Evolutionary conservation across 2,888 invertebrate genomes (phyloP).

Genomic region (Drosophila barbarae): DNA sequence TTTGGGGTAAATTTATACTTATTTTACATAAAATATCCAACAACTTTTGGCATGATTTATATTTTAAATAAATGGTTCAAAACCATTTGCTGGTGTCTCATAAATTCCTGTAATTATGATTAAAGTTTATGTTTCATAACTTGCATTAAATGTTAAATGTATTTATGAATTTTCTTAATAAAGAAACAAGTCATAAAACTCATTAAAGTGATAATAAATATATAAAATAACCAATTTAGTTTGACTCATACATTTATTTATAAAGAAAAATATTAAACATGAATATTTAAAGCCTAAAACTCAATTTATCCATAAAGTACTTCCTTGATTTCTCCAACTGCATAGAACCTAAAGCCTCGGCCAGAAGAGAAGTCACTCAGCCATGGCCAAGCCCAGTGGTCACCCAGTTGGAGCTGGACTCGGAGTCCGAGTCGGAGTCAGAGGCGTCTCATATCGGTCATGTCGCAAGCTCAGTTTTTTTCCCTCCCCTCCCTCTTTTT

Average conservation of each 20-base stretch:
- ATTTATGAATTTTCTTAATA: neutral
- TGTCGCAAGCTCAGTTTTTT: conserved; percentile 39
- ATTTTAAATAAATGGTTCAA: no score
- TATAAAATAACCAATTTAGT: neutral
- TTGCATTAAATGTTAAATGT: neutral
- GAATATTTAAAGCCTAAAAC: neutral
- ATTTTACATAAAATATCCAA: no score
- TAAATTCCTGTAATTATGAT: neutral
- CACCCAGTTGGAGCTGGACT: conserved; percentile 34
- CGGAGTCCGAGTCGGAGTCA: conserved; percentile 22
- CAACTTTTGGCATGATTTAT: no score
- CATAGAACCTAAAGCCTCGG: conserved; percentile 19
- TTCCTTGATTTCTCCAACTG: neutral
- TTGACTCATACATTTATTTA: no score
- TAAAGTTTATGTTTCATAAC: neutral
- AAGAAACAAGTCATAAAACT: no score
- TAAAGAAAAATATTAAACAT: no score
- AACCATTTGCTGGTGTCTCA: no score
- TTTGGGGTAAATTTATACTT: neutral
- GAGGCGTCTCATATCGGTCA: conserved; percentile 38
- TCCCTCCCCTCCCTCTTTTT: conserved; percentile 3
- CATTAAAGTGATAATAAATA: neutral
- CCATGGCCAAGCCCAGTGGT: conserved; percentile 36
- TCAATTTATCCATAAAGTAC: neutral
- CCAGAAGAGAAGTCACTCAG: conserved; percentile 22